Conservation (phyloP, 2,888 invertebrate genomes). For the Himalopsyche japonica region DNA sequence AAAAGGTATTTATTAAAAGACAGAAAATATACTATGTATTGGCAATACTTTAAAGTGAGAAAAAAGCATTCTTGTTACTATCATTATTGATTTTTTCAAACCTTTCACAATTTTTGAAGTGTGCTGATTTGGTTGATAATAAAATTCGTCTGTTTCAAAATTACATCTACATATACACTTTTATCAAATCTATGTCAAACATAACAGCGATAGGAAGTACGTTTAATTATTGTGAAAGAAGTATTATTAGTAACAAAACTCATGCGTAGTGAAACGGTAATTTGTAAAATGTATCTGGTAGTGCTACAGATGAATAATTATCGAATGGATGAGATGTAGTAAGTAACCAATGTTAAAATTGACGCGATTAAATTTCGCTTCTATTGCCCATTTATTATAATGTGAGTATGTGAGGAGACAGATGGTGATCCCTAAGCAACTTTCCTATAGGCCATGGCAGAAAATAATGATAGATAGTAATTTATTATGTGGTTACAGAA, state of each 20-base stretch:
- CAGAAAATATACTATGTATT: no score
- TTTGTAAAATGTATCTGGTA: neutral
- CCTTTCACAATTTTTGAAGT: no score
- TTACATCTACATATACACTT: no score
- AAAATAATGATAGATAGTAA: neutral
- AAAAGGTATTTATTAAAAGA: no score
- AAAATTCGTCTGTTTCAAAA: no score
- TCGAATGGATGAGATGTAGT: neutral
- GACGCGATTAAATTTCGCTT: conserved; percentile 32
- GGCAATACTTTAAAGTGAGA: no score
- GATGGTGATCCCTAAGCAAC: neutral
- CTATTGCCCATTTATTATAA: conserved; percentile 13
- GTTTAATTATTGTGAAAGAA: no score
- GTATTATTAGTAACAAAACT: neutral
- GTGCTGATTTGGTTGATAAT: no score
- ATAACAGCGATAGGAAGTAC: no score
- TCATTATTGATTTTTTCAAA: no score
- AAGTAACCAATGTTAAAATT: neutral
- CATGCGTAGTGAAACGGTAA: neutral
- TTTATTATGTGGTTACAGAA: neutral
- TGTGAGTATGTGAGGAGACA: neutral
- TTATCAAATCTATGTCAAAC: no score
- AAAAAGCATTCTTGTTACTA: no score
- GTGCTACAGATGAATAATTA: neutral
- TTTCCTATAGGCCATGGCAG: neutral